A percentile compares a stretch with the other conserved stretches of the same genome.
Evolutionary conservation across 1,140 invertebrate genomes (phyloP).

Genomic region (Drosophila watanabei): DNA sequence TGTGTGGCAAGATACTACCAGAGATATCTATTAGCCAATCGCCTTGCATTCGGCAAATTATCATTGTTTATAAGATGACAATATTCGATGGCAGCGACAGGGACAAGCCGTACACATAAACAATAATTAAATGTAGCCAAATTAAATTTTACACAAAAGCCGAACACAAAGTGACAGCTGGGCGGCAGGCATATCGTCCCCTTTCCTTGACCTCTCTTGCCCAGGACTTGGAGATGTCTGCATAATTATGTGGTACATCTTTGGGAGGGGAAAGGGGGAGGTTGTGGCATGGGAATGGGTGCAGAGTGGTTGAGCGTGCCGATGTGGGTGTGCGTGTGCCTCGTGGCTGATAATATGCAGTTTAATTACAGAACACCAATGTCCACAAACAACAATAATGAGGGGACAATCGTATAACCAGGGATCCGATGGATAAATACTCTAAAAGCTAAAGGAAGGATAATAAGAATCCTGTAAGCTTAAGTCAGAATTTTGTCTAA

Average conservation of each 20-base stretch:
- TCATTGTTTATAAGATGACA: slow-evolving; percentile 57
- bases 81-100: slow-evolving; percentile 36
- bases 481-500: neutral
- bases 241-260: slow-evolving; percentile 70
- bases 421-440: slow-evolving; percentile 38
- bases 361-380: slow-evolving; percentile 75
- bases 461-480: neutral
- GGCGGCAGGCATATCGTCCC: slow-evolving; percentile 20
- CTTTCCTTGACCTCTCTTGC: slow-evolving; percentile 1
- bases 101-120: slow-evolving; percentile 63
- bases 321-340: slow-evolving; percentile 22
- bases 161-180: slow-evolving; percentile 73
- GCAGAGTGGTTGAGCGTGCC: slow-evolving; percentile 12
- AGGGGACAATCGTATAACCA: neutral
- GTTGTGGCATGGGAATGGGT: neutral
- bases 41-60: slow-evolving; percentile 61
- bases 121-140: slow-evolving; percentile 83
- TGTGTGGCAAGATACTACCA: slow-evolving; percentile 4
- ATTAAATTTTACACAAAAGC: slow-evolving; percentile 75
- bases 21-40: slow-evolving; percentile 50
- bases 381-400: slow-evolving; percentile 73
- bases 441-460: neutral
- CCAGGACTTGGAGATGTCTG: slow-evolving; percentile 52
- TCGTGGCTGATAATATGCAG: slow-evolving; percentile 71
- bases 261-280: slow-evolving; percentile 2